phyloP scores from a whole-genome alignment of 2,797 vertebrate genomes.

The Nothura maculosa region DNA sequence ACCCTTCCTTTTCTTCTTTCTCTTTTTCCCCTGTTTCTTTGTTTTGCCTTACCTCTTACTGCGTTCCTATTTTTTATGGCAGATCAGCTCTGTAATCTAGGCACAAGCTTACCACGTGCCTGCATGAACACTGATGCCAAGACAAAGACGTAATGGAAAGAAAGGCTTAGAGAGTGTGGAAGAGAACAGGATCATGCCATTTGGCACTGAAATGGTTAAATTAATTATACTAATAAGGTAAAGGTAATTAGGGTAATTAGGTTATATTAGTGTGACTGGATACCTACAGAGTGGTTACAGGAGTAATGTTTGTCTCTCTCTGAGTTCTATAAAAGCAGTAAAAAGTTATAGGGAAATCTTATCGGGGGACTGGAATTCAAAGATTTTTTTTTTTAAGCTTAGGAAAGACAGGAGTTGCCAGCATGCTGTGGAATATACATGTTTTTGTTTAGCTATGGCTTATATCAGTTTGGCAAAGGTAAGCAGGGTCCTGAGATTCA shows the following conservation, averaged over 20 bases:
- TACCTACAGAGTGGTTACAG: neutral
- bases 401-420: neutral
- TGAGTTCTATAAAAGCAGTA: neutral
- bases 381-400: neutral
- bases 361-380: neutral
- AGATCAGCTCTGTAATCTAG: neutral
- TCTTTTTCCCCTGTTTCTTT: neutral
- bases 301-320: neutral
- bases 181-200: neutral
- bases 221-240: too few species aligned
- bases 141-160: neutral
- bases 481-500: neutral
- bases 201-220: neutral
- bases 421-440: neutral
- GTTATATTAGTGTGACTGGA: neutral
- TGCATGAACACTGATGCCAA: accelerated
- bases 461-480: neutral
- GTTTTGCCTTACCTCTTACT: neutral
- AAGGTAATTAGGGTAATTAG: neutral
- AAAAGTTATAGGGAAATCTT: neutral
- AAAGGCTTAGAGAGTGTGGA: neutral
- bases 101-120: neutral
- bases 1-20: neutral
- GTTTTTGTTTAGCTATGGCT: neutral
- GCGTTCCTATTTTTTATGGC: neutral